These are phyloP conservation scores for Phengaris alcon DNA, from an alignment of 2,888 invertebrate species.

Conservation along the genomic window DNA sequence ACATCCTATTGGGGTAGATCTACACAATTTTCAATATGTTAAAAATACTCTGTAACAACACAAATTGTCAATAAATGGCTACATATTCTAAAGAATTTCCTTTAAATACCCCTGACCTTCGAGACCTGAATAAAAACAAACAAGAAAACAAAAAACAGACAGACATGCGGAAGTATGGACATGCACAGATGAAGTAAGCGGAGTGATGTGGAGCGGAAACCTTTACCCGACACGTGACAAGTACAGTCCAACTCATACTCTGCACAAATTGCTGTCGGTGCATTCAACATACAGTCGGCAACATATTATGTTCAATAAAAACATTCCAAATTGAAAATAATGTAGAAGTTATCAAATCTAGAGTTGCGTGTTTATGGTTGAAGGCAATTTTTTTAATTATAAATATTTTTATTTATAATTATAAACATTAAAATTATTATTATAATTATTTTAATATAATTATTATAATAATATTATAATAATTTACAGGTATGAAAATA, in stretches of 20 bases:
- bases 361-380: too few relatives aligned
- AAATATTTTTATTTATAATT: too few relatives aligned
- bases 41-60: neutral
- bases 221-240: slow-evolving; percentile 27
- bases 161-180: slow-evolving; percentile 6
- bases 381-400: too few relatives aligned
- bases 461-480: too few relatives aligned
- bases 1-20: neutral
- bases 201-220: slow-evolving; percentile 19
- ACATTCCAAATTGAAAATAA: too few relatives aligned
- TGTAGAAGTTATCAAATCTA: too few relatives aligned
- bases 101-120: neutral
- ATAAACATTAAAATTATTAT: too few relatives aligned
- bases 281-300: too few relatives aligned
- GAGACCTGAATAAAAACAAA: neutral
- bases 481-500: too few relatives aligned
- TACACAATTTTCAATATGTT: neutral
- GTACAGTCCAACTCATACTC: slow-evolving; percentile 16
- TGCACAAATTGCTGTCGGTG: neutral
- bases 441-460: too few relatives aligned
- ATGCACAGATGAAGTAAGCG: slow-evolving; percentile 13
- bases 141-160: neutral
- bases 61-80: neutral
- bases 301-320: too few relatives aligned
- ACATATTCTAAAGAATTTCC: neutral